These are phyloP conservation scores for Heliconius erato DNA, from an alignment of 2,888 invertebrate genomes.

Conservation along the genomic window DNA sequence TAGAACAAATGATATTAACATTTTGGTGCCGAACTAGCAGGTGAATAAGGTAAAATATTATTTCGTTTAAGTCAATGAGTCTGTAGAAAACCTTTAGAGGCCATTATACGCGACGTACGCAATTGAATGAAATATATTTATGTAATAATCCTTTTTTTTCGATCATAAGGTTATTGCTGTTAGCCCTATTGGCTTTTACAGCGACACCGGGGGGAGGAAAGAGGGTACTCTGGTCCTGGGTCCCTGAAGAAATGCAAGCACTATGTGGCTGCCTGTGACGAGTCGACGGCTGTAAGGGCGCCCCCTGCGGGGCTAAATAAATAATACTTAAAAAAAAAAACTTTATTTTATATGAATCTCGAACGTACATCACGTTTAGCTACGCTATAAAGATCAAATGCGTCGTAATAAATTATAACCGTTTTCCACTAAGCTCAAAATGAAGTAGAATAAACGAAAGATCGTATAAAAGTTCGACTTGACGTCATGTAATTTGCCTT, in stretches of 20 bases:
- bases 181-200: no score
- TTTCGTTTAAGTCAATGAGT: slow-evolving; percentile 17
- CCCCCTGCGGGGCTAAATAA: no score
- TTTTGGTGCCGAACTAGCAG: slow-evolving; percentile 17
- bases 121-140: neutral
- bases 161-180: no score
- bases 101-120: slow-evolving; percentile 18
- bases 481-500: slow-evolving; percentile 35
- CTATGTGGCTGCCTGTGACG: no score
- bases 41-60: slow-evolving; percentile 20
- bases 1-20: slow-evolving; percentile 35
- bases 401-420: slow-evolving; percentile 23
- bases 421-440: slow-evolving; percentile 5
- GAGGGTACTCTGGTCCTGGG: no score
- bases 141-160: neutral
- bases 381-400: slow-evolving; percentile 13
- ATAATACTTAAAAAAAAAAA: neutral
- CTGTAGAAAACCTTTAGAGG: slow-evolving; percentile 15
- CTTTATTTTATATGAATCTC: neutral
- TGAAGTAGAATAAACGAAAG: slow-evolving; percentile 12
- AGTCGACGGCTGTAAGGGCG: no score
- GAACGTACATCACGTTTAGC: neutral
- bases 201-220: no score
- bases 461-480: slow-evolving; percentile 30
- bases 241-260: no score